phyloP scores from a whole-genome alignment of 2,888 invertebrate species.

The Caenorhabditis zanzibari region DNA sequence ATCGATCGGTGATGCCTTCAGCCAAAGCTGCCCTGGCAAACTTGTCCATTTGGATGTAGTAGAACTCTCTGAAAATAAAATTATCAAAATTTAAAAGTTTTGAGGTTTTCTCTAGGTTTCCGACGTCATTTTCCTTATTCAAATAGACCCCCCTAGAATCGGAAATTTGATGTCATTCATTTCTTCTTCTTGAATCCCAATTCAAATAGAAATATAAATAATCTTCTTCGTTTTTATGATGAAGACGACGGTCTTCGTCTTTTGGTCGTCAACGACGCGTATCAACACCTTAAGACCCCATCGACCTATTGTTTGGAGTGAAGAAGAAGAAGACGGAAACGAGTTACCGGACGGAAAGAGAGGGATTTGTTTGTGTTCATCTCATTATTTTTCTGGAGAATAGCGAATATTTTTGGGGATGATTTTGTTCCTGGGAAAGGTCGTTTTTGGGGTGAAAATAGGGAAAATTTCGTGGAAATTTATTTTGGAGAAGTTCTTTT shows the following conservation, averaged over 20 bases:
- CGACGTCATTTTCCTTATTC: not conserved
- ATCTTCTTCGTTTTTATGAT: slow-evolving; percentile 38
- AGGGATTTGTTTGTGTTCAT: slow-evolving; percentile 30
- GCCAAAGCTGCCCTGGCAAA: slow-evolving; percentile 98
- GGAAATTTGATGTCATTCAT: not conserved
- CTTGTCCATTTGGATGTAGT: slow-evolving; percentile 99
- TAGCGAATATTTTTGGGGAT: too few relatives aligned
- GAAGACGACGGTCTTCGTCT: slow-evolving; percentile 33
- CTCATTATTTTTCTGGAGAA: slow-evolving; percentile 39
- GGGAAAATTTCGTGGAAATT: too few relatives aligned
- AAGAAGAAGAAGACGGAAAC: slow-evolving; percentile 37
- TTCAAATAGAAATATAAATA: slow-evolving; percentile 49
- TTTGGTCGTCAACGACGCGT: slow-evolving; percentile 62
- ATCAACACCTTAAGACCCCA: slow-evolving; percentile 55
- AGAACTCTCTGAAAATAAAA: slow-evolving; percentile 92
- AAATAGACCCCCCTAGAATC: slow-evolving; percentile 28
- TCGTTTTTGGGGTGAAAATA: too few relatives aligned
- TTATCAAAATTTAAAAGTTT: not conserved
- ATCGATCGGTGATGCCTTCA: slow-evolving; percentile 94
- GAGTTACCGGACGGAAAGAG: slow-evolving; percentile 20
- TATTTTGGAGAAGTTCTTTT: not conserved
- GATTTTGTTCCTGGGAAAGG: not conserved
- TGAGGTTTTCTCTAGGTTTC: not conserved
- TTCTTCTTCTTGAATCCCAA: not conserved
- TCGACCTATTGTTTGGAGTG: slow-evolving; percentile 37